Conservation (phyloP, 2,113 vertebrate species). For the Abramis brama region DNA sequence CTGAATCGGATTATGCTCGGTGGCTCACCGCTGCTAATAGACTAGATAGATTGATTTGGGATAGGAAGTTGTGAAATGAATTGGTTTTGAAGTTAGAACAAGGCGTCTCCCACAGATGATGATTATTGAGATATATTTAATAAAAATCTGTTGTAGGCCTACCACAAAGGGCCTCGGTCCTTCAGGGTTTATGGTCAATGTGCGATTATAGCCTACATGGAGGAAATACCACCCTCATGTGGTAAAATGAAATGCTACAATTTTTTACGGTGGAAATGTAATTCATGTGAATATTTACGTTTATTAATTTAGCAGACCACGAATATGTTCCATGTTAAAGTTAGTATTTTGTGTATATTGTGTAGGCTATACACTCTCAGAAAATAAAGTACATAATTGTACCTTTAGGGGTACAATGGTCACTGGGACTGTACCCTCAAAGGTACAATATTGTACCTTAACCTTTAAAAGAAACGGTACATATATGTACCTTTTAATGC, state of each 20-base stretch:
- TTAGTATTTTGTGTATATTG: neutral
- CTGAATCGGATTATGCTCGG: conserved; percentile 23
- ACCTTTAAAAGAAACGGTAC: too few species aligned
- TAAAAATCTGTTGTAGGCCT: neutral
- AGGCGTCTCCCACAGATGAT: too few species aligned
- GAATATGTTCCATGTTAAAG: neutral
- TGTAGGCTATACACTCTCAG: too few species aligned
- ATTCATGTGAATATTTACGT: neutral
- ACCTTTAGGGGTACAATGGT: too few species aligned
- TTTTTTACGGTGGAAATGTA: neutral
- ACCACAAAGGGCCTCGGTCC: neutral
- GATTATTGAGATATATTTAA: neutral
- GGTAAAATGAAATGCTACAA: neutral
- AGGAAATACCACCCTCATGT: neutral
- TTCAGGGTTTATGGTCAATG: neutral
- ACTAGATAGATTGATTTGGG: neutral
- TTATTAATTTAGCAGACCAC: neutral
- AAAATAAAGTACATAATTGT: too few species aligned
- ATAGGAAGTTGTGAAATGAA: neutral
- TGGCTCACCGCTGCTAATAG: neutral
- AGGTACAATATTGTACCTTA: too few species aligned
- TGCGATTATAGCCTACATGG: too few species aligned
- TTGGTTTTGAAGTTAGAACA: neutral
- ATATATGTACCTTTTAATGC: too few species aligned
- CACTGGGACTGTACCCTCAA: too few species aligned